Evolutionary conservation across 2,888 invertebrate genomes (phyloP).

Genomic region (Escarpia spicata): DNA sequence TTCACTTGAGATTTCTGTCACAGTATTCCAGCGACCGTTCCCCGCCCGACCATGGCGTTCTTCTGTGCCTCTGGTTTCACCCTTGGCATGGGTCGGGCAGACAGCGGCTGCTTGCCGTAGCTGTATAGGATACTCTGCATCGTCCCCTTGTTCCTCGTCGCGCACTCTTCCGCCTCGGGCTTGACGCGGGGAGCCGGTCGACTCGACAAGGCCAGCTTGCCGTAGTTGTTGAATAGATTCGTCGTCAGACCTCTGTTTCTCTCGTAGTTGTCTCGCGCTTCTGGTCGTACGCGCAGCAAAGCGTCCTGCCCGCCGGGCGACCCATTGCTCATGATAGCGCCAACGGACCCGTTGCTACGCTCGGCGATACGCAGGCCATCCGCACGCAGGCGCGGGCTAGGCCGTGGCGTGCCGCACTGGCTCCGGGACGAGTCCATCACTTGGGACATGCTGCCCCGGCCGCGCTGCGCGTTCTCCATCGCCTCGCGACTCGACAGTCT

Average conservation of each 20-base stretch:
- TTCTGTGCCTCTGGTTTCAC: constrained; percentile 34
- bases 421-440: background rate
- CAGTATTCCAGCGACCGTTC: background rate
- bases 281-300: constrained; percentile 31
- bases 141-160: constrained; percentile 34
- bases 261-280: constrained; percentile 30
- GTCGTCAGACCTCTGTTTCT: constrained; percentile 34
- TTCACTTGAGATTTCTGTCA: background rate
- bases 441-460: constrained; percentile 26
- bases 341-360: background rate
- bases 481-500: constrained; percentile 28
- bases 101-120: constrained; percentile 33
- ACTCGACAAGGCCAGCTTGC: constrained; percentile 22
- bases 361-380: constrained; percentile 30
- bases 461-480: constrained; percentile 27
- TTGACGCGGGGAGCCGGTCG: constrained; percentile 32
- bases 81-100: constrained; percentile 29
- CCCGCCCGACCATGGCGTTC: constrained; percentile 20
- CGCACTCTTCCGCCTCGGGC: constrained; percentile 36
- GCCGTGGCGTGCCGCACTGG: constrained; percentile 14
- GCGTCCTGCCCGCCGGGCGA: background rate
- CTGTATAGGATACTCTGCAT: constrained; percentile 28
- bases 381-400: constrained; percentile 28
- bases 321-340: background rate
- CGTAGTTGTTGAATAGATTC: constrained; percentile 30